Evolutionary conservation across 2,113 vertebrate species (phyloP).

Genomic region (Etheostoma spectabile): DNA sequence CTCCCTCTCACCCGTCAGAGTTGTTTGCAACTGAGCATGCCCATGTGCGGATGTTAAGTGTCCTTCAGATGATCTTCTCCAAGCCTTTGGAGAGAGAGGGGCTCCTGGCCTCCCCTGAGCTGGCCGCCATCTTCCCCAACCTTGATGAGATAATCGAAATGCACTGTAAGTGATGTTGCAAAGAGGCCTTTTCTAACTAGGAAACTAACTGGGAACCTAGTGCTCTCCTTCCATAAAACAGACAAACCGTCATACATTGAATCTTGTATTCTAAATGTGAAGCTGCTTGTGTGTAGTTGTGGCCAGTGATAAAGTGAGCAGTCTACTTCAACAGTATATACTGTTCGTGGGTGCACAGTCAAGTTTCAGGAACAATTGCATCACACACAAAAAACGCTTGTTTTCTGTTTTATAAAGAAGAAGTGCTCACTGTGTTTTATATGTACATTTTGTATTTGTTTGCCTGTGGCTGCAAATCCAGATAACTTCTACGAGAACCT

Average conservation of each 20-base stretch:
- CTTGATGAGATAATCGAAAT: conserved; percentile 92
- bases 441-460: conserved; percentile 2
- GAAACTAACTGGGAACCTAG: neutral
- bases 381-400: neutral
- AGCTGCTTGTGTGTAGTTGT: neutral
- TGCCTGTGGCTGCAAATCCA: conserved; percentile 60
- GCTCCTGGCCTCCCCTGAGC: conserved; percentile 80
- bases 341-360: neutral
- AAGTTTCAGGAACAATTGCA: neutral
- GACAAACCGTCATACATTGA: neutral
- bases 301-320: neutral
- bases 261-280: neutral
- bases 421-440: neutral
- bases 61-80: conserved; percentile 90
- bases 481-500: conserved; percentile 89
- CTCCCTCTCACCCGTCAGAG: conserved; percentile 76
- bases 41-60: conserved; percentile 91
- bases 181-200: conserved; percentile 1
- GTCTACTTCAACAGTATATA: neutral
- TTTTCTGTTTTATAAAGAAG: neutral
- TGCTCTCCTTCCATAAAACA: neutral
- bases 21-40: conserved; percentile 91
- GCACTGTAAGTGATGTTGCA: conserved; percentile 85
- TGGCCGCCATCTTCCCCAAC: conserved; percentile 89
- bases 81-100: conserved; percentile 84